Evolutionary conservation across 2,888 invertebrate genomes (phyloP).

Genomic region (Ochropacha duplaris): DNA sequence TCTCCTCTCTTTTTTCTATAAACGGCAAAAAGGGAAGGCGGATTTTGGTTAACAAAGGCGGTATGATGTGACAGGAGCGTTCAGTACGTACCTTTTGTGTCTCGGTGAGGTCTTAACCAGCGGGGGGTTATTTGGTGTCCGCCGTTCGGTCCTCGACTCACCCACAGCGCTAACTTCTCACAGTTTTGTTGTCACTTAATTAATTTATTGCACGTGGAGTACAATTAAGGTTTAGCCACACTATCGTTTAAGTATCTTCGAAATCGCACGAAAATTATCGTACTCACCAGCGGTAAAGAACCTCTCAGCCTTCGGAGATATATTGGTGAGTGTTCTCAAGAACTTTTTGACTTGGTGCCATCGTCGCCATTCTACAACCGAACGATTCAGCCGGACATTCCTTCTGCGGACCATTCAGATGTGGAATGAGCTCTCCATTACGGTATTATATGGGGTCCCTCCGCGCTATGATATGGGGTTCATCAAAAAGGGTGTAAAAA

Average conservation of each 20-base stretch:
- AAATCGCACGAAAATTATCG: too few species aligned
- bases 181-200: slow-evolving; percentile 78
- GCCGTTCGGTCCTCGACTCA: slow-evolving; percentile 45
- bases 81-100: slow-evolving; percentile 39
- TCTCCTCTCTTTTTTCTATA: slow-evolving; percentile 49
- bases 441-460: too few species aligned
- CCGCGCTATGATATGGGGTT: too few species aligned
- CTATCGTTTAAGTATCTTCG: neutral
- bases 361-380: too few species aligned
- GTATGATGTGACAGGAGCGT: slow-evolving; percentile 65
- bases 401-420: too few species aligned
- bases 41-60: slow-evolving; percentile 72
- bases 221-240: slow-evolving; percentile 21
- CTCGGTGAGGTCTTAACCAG: slow-evolving; percentile 71
- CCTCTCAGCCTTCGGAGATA: too few species aligned
- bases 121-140: slow-evolving; percentile 59
- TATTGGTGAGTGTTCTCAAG: too few species aligned
- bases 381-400: too few species aligned
- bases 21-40: slow-evolving; percentile 53
- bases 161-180: slow-evolving; percentile 65
- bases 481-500: too few species aligned
- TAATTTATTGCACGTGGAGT: slow-evolving; percentile 72
- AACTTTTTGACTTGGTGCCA: too few species aligned
- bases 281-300: too few species aligned
- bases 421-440: too few species aligned